Conservation (phyloP, 2,797 vertebrate genomes). For the Threskiornis aethiopicus region DNA sequence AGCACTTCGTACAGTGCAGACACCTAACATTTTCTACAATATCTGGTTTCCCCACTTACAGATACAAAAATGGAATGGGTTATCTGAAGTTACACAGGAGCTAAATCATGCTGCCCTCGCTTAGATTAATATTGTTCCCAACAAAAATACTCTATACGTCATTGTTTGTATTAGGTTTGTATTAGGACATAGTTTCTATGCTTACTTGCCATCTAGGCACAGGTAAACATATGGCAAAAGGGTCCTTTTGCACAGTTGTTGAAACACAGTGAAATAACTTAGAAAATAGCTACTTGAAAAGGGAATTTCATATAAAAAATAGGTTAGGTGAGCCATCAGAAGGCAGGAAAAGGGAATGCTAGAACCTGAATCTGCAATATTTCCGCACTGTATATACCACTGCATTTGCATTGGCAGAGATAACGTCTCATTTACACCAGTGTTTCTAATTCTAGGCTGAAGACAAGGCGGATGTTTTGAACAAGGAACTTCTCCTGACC, state of each 20-base stretch:
- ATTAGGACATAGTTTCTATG: background rate
- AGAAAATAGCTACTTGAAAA: background rate
- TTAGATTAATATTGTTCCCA: background rate
- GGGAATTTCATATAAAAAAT: background rate
- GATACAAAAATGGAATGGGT: background rate
- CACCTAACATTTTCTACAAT: background rate
- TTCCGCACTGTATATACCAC: background rate
- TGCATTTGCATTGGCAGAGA: background rate
- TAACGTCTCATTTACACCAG: background rate
- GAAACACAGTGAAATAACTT: background rate
- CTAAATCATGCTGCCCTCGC: background rate
- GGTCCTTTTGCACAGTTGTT: background rate
- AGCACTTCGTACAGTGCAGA: background rate
- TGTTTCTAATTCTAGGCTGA: constrained; percentile 81
- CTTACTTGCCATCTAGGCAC: background rate
- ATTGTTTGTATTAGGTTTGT: background rate
- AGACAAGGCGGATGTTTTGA: constrained; percentile 96
- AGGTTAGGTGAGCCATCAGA: background rate
- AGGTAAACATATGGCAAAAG: background rate
- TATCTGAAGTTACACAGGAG: background rate
- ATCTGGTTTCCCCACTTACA: background rate
- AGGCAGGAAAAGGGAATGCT: background rate
- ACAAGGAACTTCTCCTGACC: constrained; percentile 95
- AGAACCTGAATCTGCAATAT: background rate
- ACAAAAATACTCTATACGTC: background rate